These are phyloP conservation scores for Drosophila oshimai DNA, from an alignment of 1,140 invertebrate genomes.

Conservation along the genomic window DNA sequence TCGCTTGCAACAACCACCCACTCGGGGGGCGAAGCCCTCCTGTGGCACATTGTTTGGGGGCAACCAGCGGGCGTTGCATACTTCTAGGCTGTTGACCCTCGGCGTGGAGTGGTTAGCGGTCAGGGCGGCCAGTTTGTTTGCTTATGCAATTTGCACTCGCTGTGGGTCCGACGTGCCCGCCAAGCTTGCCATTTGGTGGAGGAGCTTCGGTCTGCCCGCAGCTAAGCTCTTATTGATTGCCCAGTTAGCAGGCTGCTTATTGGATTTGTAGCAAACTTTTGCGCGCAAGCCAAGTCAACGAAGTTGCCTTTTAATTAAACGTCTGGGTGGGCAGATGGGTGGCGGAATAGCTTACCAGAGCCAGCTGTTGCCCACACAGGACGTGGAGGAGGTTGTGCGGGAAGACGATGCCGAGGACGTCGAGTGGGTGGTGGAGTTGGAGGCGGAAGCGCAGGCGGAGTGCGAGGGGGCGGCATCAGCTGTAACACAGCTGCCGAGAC, in stretches of 20 bases:
- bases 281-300: conserved; percentile 45
- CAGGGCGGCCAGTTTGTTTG: conserved; percentile 25
- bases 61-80: conserved; percentile 54
- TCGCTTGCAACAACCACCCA: not conserved
- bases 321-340: not conserved
- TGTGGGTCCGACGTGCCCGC: not conserved
- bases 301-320: conserved; percentile 63
- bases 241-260: conserved; percentile 43
- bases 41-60: conserved; percentile 27
- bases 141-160: conserved; percentile 45
- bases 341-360: conserved; percentile 55
- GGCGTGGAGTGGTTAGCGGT: not conserved
- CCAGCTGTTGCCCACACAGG: conserved; percentile 49
- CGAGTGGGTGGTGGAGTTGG: conserved; percentile 9
- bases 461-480: conserved; percentile 1
- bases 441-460: not conserved
- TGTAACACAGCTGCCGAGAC: conserved; percentile 62
- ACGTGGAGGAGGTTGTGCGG: conserved; percentile 49
- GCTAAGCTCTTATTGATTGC: conserved; percentile 59
- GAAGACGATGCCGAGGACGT: conserved; percentile 19
- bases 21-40: conserved; percentile 23
- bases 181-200: too few species aligned
- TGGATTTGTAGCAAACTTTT: conserved; percentile 62
- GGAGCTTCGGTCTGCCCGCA: too few species aligned
- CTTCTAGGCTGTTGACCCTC: conserved; percentile 74